A percentile compares a stretch with the other conserved stretches of the same genome.
phyloP scores from a whole-genome alignment of 2,888 invertebrate species.

The Cryptus viduatorius region DNA sequence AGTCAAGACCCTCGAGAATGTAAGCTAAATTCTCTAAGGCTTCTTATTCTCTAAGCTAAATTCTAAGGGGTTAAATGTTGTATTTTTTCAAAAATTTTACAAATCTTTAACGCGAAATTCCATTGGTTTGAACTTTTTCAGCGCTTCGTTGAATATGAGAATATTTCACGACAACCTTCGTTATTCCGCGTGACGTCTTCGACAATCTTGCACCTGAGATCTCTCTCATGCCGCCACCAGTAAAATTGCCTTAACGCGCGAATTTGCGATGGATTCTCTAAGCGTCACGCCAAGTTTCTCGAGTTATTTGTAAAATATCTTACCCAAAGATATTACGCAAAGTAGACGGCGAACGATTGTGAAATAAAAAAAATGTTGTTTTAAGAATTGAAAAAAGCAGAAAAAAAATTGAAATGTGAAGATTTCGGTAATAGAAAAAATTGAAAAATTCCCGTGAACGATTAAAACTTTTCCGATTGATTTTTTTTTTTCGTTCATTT shows the following conservation, averaged over 20 bases:
- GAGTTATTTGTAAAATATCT: too few relatives aligned
- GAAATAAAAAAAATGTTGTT: too few relatives aligned
- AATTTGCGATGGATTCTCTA: neutral
- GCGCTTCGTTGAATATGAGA: too few relatives aligned
- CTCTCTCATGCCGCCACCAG: neutral
- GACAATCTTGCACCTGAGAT: slow-evolving; percentile 34
- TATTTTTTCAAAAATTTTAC: too few relatives aligned
- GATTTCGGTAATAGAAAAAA: neutral
- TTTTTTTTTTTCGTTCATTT: neutral
- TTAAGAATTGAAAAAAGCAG: neutral
- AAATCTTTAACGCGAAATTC: too few relatives aligned
- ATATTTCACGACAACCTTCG: slow-evolving; percentile 8
- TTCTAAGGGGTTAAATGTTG: too few relatives aligned
- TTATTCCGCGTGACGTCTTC: slow-evolving; percentile 22
- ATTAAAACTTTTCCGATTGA: neutral
- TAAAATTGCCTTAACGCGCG: too few relatives aligned
- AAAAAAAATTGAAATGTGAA: neutral
- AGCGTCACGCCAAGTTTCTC: too few relatives aligned
- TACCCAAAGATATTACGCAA: too few relatives aligned
- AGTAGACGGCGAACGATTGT: too few relatives aligned
- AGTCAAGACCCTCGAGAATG: slow-evolving; percentile 91
- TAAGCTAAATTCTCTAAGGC: slow-evolving; percentile 94
- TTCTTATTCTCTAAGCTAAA: too few relatives aligned
- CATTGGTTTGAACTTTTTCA: too few relatives aligned
- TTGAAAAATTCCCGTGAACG: neutral